Evolutionary conservation across 2,888 invertebrate species (phyloP), one percentile per base, ranked within the genome.

Genomic region (Plemyria rubiginata): DNA sequence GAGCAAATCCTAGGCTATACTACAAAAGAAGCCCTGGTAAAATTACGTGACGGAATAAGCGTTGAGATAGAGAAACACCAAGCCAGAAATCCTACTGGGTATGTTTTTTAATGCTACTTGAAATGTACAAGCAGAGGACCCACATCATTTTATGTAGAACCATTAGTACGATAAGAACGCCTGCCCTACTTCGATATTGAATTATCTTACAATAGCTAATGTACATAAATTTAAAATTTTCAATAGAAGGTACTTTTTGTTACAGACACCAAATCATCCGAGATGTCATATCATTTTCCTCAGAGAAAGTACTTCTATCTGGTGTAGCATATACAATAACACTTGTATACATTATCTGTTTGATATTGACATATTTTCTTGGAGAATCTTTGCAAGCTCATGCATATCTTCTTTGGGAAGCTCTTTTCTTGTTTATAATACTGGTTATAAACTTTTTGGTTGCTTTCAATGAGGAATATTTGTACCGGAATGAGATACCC

Each of bases 21-120:
- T 49, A 96, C 96, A 11, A 91, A 92, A 77, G 94, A 94, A 65
- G 96, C 97, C 28, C 84, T 97, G 60, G 89, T 94, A 68, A 95
- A 94, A 77, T 92, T 97, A 64, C 94, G 95, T 74, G 94, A 94
- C 73, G 96, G 96, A 81, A 95, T 97, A 70, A 92, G 93, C 70
- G 85, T 86, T 67, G 94, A 95, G 63, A 88, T 97, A 62, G 85
- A 92, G 50, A 94, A 95, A 66, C 95, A 95, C 80, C 94, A 94
- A 82, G 88, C 94, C 71, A 94, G 94, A 67, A 93, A 92, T 79
- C 78, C 83, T 51, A 78, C 82, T 80, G 85, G 86, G 94, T 92
- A 77, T 46, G 41, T 55, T 28, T 15, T 12, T n/a, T n/a, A 13
- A 16, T 45, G 8, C 8, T 11, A 8, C 6, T 32, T 29, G 5